These are phyloP conservation scores for Allacma fusca DNA, from an alignment of 2,888 invertebrate genomes.

Conservation along the genomic window DNA sequence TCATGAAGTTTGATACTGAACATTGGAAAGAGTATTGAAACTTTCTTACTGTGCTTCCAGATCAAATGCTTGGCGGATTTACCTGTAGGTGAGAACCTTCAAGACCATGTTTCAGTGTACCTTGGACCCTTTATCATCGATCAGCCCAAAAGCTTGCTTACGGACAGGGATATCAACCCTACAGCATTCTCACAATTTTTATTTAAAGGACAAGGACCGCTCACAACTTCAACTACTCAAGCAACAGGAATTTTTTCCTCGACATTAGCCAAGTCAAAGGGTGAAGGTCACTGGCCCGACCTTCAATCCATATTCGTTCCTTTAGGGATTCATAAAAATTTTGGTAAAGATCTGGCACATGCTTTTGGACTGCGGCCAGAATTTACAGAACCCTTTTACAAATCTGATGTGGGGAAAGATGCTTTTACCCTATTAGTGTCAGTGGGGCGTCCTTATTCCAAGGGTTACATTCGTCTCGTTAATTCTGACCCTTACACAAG, in stretches of 20 bases:
- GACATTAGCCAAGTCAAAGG: constrained; percentile 49
- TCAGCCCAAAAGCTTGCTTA: background rate
- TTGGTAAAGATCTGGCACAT: constrained; percentile 52
- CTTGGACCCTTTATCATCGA: constrained; percentile 33
- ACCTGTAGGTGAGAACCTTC: constrained; percentile 30
- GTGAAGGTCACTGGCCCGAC: constrained; percentile 58
- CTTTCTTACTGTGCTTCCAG: too few relatives aligned
- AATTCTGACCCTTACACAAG: constrained; percentile 3
- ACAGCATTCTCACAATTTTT: constrained; percentile 18
- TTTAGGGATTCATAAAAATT: constrained; percentile 48
- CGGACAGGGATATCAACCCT: constrained; percentile 26
- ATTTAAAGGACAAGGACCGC: constrained; percentile 47
- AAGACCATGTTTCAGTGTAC: constrained; percentile 36
- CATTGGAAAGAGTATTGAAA: too few relatives aligned
- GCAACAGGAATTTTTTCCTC: constrained; percentile 56
- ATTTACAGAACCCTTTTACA: constrained; percentile 49
- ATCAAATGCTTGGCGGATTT: constrained; percentile 2
- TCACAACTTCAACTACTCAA: constrained; percentile 48
- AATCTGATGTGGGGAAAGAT: constrained; percentile 50
- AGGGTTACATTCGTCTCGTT: constrained; percentile 44
- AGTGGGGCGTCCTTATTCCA: constrained; percentile 50
- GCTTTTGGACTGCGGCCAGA: constrained; percentile 51
- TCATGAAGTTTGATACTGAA: too few relatives aligned
- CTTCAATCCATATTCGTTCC: constrained; percentile 50
- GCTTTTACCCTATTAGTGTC: constrained; percentile 55